Evolutionary conservation across 2,888 invertebrate species (phyloP).

Genomic region (Metalampra italica): DNA sequence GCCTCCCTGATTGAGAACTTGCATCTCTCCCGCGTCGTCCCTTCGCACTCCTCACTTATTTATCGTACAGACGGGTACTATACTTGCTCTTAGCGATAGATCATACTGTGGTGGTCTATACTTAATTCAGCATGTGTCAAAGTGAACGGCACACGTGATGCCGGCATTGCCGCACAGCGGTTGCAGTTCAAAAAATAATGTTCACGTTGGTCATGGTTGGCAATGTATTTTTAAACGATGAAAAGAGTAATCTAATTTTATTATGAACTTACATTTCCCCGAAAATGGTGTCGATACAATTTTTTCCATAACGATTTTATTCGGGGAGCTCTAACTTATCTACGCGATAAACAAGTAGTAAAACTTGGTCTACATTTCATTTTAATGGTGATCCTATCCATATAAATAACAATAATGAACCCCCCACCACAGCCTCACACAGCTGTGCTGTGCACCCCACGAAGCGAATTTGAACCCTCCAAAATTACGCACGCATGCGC

Average conservation of each 20-base stretch:
- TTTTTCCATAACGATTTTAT: too few relatives aligned
- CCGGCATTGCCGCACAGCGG: slow-evolving; percentile 7
- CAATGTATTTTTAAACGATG: neutral
- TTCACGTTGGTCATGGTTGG: slow-evolving; percentile 22
- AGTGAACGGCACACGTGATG: slow-evolving; percentile 27
- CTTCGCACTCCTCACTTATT: slow-evolving; percentile 35
- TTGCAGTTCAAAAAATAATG: slow-evolving; percentile 14
- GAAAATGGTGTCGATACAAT: neutral
- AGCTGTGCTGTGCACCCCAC: slow-evolving; percentile 67
- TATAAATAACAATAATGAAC: slow-evolving; percentile 19
- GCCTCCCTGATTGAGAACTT: slow-evolving; percentile 73
- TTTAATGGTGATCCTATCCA: neutral
- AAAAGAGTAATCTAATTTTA: too few relatives aligned
- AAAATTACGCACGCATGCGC: slow-evolving; percentile 69
- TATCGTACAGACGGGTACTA: slow-evolving; percentile 10
- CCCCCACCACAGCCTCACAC: slow-evolving; percentile 39
- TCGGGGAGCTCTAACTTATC: neutral
- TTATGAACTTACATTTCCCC: too few relatives aligned
- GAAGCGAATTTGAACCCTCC: slow-evolving; percentile 61
- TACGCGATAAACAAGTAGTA: neutral
- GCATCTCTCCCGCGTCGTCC: slow-evolving; percentile 65
- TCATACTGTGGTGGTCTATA: slow-evolving; percentile 39
- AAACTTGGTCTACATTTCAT: neutral
- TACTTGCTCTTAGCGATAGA: neutral
- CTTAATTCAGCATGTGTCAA: slow-evolving; percentile 26